These are phyloP conservation scores for Natrix natrix DNA, from an alignment of 2,797 vertebrate genomes.

Conservation along the genomic window DNA sequence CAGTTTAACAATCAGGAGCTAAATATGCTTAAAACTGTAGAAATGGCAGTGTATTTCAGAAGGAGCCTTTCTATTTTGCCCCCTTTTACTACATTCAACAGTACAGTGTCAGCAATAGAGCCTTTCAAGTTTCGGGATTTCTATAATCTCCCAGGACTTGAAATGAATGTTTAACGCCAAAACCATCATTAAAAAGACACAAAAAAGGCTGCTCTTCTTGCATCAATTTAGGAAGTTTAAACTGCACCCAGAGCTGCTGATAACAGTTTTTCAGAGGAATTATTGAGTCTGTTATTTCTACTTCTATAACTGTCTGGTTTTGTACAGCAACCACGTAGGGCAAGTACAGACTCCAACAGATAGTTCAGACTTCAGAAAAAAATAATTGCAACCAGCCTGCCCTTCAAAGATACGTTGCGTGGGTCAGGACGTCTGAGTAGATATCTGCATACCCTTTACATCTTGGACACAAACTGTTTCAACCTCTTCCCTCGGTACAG, in stretches of 20 bases:
- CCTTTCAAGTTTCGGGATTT: neutral
- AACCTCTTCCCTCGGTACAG: neutral
- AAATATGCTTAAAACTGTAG: neutral
- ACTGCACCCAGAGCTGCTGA: neutral
- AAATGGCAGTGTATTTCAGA: neutral
- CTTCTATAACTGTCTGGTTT: neutral
- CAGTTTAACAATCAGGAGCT: neutral
- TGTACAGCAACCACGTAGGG: neutral
- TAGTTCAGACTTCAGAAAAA: neutral
- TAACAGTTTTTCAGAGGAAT: neutral
- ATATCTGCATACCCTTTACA: neutral
- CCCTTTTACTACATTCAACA: neutral
- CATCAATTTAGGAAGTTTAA: neutral
- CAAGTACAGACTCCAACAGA: neutral
- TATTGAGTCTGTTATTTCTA: neutral
- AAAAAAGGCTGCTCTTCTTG: neutral
- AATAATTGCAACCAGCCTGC: neutral
- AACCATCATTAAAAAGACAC: neutral
- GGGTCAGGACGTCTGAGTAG: neutral
- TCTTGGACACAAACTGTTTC: neutral
- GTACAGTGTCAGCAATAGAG: neutral
- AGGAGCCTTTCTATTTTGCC: neutral
- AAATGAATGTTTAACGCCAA: neutral
- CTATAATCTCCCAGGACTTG: neutral
- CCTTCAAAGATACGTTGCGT: neutral